Evolutionary conservation across 2,888 invertebrate species (phyloP).

Genomic region (Cheilosia vulpina): DNA sequence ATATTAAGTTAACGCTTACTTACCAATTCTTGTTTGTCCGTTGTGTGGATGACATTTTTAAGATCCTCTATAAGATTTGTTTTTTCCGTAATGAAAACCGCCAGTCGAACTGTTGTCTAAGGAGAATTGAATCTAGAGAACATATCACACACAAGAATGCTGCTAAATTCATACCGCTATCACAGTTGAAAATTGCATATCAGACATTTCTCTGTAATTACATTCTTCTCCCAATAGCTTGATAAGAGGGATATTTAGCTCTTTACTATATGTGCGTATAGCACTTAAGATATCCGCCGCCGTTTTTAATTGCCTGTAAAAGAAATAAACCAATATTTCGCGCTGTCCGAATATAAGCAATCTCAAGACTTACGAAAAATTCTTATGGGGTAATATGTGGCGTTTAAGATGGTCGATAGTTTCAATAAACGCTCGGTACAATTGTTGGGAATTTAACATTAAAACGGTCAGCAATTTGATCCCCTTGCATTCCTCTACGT

Average conservation of each 20-base stretch:
- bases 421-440: conserved; percentile 33
- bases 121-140: not conserved
- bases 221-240: conserved; percentile 20
- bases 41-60: not conserved
- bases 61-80: conserved; percentile 27
- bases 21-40: conserved; percentile 30
- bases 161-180: conserved; percentile 10
- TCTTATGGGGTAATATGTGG: conserved; percentile 22
- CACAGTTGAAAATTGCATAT: conserved; percentile 45
- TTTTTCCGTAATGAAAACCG: conserved; percentile 38
- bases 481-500: conserved; percentile 48
- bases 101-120: conserved; percentile 25
- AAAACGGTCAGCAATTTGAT: conserved; percentile 25
- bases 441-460: conserved; percentile 40
- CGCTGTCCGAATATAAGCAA: not conserved
- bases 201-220: conserved; percentile 25
- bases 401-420: conserved; percentile 11
- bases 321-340: not conserved
- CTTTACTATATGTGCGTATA: conserved; percentile 23
- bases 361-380: conserved; percentile 8
- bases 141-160: not conserved
- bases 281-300: conserved; percentile 25
- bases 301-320: conserved; percentile 23
- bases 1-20: not conserved
- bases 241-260: conserved; percentile 26